phyloP scores from a whole-genome alignment of 2,797 vertebrate species.

The Picus viridis region DNA sequence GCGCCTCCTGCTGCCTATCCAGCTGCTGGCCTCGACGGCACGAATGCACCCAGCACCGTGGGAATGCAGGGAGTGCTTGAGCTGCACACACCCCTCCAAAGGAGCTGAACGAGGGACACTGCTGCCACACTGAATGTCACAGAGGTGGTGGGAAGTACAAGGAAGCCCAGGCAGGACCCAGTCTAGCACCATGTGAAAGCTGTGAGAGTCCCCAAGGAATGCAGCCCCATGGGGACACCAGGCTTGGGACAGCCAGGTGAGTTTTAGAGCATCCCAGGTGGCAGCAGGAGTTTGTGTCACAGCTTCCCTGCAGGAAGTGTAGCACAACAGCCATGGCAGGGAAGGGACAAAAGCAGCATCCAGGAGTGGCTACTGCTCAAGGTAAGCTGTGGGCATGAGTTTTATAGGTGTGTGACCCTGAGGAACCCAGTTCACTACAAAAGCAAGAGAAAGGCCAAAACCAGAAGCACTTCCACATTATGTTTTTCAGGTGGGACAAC shows the following conservation, averaged over 20 bases:
- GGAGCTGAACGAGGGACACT: fast-evolving
- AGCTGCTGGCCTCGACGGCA: fast-evolving
- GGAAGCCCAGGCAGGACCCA: not conserved
- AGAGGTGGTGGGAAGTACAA: not conserved
- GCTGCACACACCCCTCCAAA: not conserved
- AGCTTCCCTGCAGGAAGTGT: fast-evolving
- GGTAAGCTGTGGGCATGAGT: fast-evolving
- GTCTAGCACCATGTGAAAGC: fast-evolving
- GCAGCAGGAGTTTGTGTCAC: not conserved
- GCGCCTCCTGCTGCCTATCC: not conserved
- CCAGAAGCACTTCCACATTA: not conserved
- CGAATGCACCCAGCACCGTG: fast-evolving
- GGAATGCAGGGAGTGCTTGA: fast-evolving
- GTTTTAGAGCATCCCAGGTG: fast-evolving
- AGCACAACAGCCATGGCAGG: fast-evolving
- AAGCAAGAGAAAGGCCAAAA: not conserved
- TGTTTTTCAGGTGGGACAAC: fast-evolving
- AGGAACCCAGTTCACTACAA: not conserved
- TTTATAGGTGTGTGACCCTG: not conserved
- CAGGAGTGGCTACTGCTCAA: not conserved
- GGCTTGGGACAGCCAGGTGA: fast-evolving
- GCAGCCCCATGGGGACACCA: fast-evolving
- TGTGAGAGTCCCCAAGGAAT: fast-evolving
- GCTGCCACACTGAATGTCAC: fast-evolving
- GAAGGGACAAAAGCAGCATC: not conserved